phyloP scores from a whole-genome alignment of 2,113 vertebrate genomes.

The Paradisaea rubra region DNA sequence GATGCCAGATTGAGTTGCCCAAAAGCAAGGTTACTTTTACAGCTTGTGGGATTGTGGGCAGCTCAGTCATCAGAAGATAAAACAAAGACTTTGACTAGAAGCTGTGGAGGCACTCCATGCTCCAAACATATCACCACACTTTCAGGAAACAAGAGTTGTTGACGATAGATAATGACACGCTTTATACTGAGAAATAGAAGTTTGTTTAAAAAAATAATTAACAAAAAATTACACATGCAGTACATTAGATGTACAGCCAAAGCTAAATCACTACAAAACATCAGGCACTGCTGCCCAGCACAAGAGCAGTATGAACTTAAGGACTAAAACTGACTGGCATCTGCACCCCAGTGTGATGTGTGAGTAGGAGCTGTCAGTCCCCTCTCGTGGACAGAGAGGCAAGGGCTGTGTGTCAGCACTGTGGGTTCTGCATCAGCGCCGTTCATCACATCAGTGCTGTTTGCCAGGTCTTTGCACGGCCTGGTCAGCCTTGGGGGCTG shows the following conservation, averaged over 20 bases:
- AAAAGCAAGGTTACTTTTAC: conserved; percentile 14
- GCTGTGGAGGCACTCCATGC: neutral
- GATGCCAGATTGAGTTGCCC: neutral
- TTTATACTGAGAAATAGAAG: neutral
- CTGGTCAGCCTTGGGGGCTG: neutral
- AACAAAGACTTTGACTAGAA: neutral
- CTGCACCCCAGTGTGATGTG: neutral
- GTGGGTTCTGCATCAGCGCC: accelerated
- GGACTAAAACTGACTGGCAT: neutral
- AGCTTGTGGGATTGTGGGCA: neutral
- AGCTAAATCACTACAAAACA: neutral
- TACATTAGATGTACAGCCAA: neutral
- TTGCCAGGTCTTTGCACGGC: neutral
- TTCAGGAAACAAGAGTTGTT: neutral
- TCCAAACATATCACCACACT: neutral
- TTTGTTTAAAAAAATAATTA: neutral
- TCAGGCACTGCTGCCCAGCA: neutral
- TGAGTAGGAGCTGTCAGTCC: neutral
- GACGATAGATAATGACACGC: neutral
- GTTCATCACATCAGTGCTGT: accelerated
- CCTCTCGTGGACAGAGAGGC: neutral
- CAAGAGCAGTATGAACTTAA: accelerated
- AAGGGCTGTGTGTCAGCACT: neutral
- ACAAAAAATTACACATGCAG: neutral
- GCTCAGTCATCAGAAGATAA: conserved; percentile 1